These are phyloP conservation scores for Oryctes rhinoceros DNA, from an alignment of 1,140 invertebrate species.

Conservation along the genomic window DNA sequence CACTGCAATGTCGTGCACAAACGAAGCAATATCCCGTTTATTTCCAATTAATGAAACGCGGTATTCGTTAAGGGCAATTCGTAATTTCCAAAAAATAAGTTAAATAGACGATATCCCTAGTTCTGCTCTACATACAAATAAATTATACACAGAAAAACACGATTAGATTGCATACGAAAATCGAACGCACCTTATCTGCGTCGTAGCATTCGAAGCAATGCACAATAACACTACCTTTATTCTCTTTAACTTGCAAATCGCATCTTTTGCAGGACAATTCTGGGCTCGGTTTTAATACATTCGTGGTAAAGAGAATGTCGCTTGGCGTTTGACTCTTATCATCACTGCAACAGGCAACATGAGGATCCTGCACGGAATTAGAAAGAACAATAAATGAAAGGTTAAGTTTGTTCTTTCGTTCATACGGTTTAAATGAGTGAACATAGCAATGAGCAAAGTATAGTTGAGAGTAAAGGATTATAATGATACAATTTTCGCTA, in stretches of 20 bases:
- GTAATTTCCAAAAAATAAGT: slow-evolving; percentile 49
- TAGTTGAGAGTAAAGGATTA: background rate
- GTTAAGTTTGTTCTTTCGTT: slow-evolving; percentile 1
- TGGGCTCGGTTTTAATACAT: slow-evolving; percentile 26
- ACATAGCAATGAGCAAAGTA: background rate
- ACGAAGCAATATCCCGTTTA: background rate
- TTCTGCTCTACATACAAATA: slow-evolving; percentile 47
- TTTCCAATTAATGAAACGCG: background rate
- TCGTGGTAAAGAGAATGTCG: slow-evolving; percentile 38
- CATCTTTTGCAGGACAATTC: slow-evolving; percentile 49
- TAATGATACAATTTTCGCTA: too few species aligned
- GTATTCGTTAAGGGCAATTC: slow-evolving; percentile 40
- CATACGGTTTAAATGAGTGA: background rate
- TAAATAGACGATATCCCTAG: slow-evolving; percentile 44
- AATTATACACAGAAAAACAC: background rate
- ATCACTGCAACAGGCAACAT: slow-evolving; percentile 19
- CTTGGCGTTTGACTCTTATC: background rate
- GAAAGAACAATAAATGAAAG: too few species aligned
- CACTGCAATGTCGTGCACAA: slow-evolving; percentile 10
- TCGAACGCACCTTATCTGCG: slow-evolving; percentile 40
- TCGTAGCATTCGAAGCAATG: slow-evolving; percentile 51
- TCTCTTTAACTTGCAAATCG: slow-evolving; percentile 47
- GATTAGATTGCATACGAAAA: background rate
- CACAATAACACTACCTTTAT: slow-evolving; percentile 48
- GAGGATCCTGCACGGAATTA: background rate